Evolutionary conservation across 2,113 vertebrate species (phyloP), one percentile per base, ranked within the genome.

Genomic region (Cyphomyrus plagiostoma): DNA sequence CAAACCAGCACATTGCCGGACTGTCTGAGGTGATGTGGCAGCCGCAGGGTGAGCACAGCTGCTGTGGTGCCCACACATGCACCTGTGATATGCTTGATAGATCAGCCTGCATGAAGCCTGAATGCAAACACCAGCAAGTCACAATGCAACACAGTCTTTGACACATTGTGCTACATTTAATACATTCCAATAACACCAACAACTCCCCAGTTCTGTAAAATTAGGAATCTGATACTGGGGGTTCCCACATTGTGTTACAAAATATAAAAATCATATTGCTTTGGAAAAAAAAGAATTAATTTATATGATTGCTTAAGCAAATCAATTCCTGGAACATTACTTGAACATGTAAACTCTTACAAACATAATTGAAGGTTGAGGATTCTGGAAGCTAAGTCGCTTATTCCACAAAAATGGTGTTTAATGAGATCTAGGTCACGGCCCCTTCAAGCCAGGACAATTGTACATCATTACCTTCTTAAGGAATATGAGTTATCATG

Each of bases 271-370:
- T 49, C 23, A 86, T 21, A 49, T 86, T 86, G 21, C 48, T 86
- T 50, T 85, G 46, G 11, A 23, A 26, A 85, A 26, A 26, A 49
- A n/a, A n/a, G 19, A 21, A 10, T n/a, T 62, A 10, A 66, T 26
- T 86, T 45, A 86, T n/a, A 85, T 30, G 48, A 50, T 46, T 86
- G 48, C 83, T 26, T 86, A 50, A 86, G 74, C 48, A 86, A 86
- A 50, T 50, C 4, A 86, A 48, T 49, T 48, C 83, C 13, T 48
- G 23, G 83, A 87, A 35, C 23, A 48, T 86, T 48, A 48, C n/a
- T 48, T 23, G n/a, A 87, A 53, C 23, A 48, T 86, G n/a, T 87
- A 15, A 26, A 50, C 23, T 1, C 4, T 19, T 35, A 17, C 23
- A 87, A 9, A 52, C 26, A 86, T 13, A 53, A 50, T 15, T 39